phyloP scores from a whole-genome alignment of 2,888 invertebrate genomes.

The Drosophila emarginata region DNA sequence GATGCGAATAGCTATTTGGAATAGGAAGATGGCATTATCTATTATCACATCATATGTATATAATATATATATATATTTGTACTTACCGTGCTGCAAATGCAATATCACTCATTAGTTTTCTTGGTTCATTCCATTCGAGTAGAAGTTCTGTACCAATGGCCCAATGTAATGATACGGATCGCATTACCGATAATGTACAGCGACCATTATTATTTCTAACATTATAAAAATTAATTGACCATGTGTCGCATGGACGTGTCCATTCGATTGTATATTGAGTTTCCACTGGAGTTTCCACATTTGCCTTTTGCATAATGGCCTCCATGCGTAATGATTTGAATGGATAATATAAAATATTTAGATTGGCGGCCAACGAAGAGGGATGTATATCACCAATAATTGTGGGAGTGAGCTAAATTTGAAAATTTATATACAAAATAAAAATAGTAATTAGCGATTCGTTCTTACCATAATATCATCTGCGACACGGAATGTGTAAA shows the following conservation, averaged over 20 bases:
- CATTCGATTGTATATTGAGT: slow-evolving; percentile 75
- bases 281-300: slow-evolving; percentile 57
- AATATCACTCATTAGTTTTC: slow-evolving; percentile 58
- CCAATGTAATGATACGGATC: slow-evolving; percentile 75
- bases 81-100: slow-evolving; percentile 78
- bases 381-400: slow-evolving; percentile 81
- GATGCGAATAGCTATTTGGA: slow-evolving; percentile 68
- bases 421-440: background rate
- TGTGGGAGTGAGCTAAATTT: slow-evolving; percentile 77
- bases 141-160: slow-evolving; percentile 79
- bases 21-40: background rate
- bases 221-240: slow-evolving; percentile 78
- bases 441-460: too few species aligned
- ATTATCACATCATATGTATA: too few species aligned
- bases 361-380: slow-evolving; percentile 79
- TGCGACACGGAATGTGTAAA: slow-evolving; percentile 69
- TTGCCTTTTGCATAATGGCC: slow-evolving; percentile 72
- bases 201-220: slow-evolving; percentile 73
- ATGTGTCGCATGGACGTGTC: slow-evolving; percentile 70
- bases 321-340: slow-evolving; percentile 69
- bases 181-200: slow-evolving; percentile 78
- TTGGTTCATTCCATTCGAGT: slow-evolving; percentile 78
- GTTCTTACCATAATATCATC: slow-evolving; percentile 77
- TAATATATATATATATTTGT: background rate
- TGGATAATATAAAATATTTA: slow-evolving; percentile 79